phyloP scores from a whole-genome alignment of 92 coral and sea anemone species.

The Porites divaricata region DNA sequence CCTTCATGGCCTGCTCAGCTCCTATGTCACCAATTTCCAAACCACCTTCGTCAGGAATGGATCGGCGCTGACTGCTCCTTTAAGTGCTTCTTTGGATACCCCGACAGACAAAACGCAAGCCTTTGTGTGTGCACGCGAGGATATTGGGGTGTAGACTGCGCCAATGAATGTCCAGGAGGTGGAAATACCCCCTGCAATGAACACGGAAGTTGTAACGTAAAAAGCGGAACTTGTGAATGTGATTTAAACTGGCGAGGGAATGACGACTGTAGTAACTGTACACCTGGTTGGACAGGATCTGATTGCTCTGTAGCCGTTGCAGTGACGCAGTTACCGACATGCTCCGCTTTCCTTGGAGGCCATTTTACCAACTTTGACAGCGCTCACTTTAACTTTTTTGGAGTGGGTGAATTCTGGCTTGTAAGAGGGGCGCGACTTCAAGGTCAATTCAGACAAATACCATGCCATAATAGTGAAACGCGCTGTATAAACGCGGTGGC shows the following conservation, averaged over 20 bases:
- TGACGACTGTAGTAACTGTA: conserved; percentile 82
- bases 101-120: conserved; percentile 46
- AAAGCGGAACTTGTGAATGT: conserved; percentile 81
- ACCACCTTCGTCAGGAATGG: conserved; percentile 53
- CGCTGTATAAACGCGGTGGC: conserved; percentile 91
- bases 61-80: conserved; percentile 84
- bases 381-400: conserved; percentile 85
- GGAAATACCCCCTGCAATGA: conserved; percentile 84
- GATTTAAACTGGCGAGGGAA: conserved; percentile 96
- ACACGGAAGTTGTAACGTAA: conserved; percentile 78
- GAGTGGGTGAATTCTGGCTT: conserved; percentile 90
- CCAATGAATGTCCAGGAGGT: conserved; percentile 92
- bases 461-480: conserved; percentile 83
- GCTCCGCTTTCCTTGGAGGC: conserved; percentile 86
- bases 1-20: conserved; percentile 73
- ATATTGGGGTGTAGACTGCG: conserved; percentile 91
- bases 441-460: conserved; percentile 88
- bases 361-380: conserved; percentile 94
- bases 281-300: conserved; percentile 87
- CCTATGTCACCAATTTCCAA: conserved; percentile 80
- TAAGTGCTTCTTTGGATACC: conserved; percentile 83
- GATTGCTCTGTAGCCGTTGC: conserved; percentile 85
- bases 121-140: conserved; percentile 83
- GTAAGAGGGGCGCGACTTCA: conserved; percentile 65
- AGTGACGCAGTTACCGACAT: conserved; percentile 73